phyloP scores from a whole-genome alignment of 2,113 vertebrate species.

The Dendrocopos noguchii region DNA sequence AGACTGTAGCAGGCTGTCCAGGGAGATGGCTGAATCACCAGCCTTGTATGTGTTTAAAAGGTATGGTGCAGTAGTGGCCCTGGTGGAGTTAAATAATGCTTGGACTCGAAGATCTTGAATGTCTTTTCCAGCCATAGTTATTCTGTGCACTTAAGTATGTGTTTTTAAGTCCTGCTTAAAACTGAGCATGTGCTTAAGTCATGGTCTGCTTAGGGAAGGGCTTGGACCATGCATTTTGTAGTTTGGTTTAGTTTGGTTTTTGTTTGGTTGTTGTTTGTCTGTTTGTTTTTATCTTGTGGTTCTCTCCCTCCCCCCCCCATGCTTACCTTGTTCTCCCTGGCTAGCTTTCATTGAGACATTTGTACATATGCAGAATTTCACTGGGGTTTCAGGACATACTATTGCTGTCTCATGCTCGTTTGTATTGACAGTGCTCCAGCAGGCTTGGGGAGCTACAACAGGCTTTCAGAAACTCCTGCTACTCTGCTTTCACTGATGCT shows the following conservation, averaged over 20 bases:
- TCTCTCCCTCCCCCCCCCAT: no score
- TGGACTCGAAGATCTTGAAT: no score
- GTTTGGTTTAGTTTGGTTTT: neutral
- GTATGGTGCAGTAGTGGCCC: no score
- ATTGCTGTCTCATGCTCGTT: fast-evolving
- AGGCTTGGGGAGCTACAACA: neutral
- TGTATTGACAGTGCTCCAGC: neutral
- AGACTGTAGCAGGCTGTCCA: no score
- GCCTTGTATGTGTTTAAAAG: no score
- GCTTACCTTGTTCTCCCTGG: neutral
- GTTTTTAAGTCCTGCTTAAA: neutral
- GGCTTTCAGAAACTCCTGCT: neutral
- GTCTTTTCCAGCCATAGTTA: no score
- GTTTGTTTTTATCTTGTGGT: no score
- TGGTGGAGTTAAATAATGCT: no score
- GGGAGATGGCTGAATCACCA: no score
- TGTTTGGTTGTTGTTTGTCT: no score
- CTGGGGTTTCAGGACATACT: neutral
- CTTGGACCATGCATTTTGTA: neutral
- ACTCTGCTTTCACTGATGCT: neutral
- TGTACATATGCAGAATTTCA: neutral
- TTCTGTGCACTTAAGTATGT: neutral
- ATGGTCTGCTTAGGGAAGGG: neutral
- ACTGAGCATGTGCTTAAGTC: neutral
- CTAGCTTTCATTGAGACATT: neutral